phyloP scores from a whole-genome alignment of 2,113 vertebrate species.

The Corvus cornix region DNA sequence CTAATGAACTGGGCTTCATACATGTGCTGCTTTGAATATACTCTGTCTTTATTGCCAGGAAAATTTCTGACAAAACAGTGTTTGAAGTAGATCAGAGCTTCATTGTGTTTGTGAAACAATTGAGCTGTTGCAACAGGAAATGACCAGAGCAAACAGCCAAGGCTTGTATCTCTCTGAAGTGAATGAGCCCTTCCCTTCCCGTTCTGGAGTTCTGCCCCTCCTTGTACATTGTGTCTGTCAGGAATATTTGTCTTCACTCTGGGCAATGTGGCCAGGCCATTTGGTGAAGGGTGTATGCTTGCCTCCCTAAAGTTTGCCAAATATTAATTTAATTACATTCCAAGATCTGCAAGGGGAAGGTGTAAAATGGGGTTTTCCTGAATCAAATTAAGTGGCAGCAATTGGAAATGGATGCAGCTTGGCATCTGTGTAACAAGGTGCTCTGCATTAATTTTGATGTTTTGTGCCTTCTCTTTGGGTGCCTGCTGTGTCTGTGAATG shows the following conservation, averaged over 20 bases:
- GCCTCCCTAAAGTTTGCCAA: background rate
- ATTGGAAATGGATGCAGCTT: background rate
- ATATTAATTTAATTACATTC: background rate
- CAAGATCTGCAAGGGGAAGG: background rate
- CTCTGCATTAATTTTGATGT: background rate
- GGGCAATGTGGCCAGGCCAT: background rate
- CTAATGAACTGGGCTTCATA: background rate
- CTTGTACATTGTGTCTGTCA: rapidly evolving
- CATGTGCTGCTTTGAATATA: slow-evolving; percentile 1
- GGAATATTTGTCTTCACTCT: background rate
- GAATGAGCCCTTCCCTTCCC: background rate
- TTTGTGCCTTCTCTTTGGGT: background rate
- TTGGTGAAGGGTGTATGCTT: background rate
- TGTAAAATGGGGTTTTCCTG: background rate
- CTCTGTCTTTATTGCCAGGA: background rate
- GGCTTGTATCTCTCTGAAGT: background rate
- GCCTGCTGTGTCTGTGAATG: background rate
- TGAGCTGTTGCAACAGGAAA: slow-evolving; percentile 32
- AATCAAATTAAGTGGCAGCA: background rate
- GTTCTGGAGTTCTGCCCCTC: background rate
- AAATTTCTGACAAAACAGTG: slow-evolving; percentile 12
- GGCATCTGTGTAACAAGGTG: background rate
- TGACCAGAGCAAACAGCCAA: slow-evolving; percentile 17
- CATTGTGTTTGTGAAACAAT: slow-evolving; percentile 57
- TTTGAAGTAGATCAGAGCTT: slow-evolving; percentile 54